Conservation (phyloP, 2,113 vertebrate species). For the Grallaria varia region DNA sequence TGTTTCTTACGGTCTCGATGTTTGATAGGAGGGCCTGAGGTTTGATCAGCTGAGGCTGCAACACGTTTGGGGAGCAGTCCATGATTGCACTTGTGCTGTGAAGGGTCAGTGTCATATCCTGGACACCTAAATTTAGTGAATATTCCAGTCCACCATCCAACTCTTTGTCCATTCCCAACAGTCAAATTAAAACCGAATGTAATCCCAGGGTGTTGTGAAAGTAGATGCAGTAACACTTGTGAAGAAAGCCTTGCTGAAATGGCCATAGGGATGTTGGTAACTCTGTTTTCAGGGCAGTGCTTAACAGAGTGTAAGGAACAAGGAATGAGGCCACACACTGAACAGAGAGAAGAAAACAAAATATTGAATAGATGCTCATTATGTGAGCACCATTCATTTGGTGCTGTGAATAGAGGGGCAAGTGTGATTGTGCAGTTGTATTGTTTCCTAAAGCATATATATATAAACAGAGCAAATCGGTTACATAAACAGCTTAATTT, state of each 20-base stretch:
- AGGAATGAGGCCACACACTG: constrained; percentile 27
- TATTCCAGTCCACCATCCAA: neutral
- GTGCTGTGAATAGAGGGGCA: neutral
- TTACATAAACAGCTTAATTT: neutral
- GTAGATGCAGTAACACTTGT: neutral
- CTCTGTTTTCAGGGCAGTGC: neutral
- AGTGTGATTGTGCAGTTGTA: neutral
- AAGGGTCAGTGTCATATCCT: neutral
- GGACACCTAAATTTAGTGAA: neutral
- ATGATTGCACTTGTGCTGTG: neutral
- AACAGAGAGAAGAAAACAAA: constrained; percentile 30
- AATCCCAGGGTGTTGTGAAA: neutral
- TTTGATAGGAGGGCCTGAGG: neutral
- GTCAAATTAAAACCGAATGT: neutral
- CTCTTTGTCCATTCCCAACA: neutral
- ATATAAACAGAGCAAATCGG: neutral
- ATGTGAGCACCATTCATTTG: neutral
- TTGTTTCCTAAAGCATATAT: neutral
- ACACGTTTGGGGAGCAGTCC: neutral
- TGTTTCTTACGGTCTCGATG: neutral
- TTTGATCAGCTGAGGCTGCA: neutral
- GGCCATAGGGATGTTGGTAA: neutral
- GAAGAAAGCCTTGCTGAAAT: neutral
- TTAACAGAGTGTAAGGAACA: constrained; percentile 19
- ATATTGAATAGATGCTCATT: constrained; percentile 46